Conservation (phyloP, 2,113 vertebrate genomes). For the Zapus hudsonius region DNA sequence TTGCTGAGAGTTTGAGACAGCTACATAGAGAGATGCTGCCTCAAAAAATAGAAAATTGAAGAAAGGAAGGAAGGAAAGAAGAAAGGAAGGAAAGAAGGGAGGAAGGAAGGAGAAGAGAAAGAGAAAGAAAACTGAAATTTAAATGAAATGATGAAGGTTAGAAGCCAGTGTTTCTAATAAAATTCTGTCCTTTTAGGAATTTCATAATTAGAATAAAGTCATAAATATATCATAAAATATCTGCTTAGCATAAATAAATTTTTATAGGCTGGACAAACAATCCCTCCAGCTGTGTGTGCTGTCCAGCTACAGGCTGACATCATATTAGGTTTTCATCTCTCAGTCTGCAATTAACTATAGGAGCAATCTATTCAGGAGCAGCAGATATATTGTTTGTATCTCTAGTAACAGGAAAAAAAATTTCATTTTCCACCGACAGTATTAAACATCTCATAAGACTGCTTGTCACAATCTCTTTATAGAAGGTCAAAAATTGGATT, state of each 20-base stretch:
- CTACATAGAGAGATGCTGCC: neutral
- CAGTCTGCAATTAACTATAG: neutral
- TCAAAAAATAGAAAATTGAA: neutral
- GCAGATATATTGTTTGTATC: neutral
- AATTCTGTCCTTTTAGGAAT: conserved; percentile 19
- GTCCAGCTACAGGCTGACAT: neutral
- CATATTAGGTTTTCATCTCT: neutral
- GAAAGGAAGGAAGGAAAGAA: neutral
- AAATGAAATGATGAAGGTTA: neutral
- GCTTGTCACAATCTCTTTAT: conserved; percentile 46
- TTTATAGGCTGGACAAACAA: neutral
- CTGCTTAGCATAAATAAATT: neutral
- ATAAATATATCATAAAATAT: neutral
- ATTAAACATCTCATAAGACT: conserved; percentile 60
- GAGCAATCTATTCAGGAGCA: neutral
- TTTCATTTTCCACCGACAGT: conserved; percentile 42
- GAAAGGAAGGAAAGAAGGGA: neutral
- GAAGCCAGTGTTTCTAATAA: neutral
- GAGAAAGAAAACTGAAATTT: neutral
- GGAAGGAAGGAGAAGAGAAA: fast-evolving
- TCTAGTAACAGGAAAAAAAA: conserved; percentile 40
- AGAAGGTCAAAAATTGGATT: conserved; percentile 42
- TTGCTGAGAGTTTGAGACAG: neutral
- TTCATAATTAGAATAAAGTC: neutral
- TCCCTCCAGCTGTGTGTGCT: neutral